phyloP scores from a whole-genome alignment of 2,113 vertebrate genomes.

The Meles meles region DNA sequence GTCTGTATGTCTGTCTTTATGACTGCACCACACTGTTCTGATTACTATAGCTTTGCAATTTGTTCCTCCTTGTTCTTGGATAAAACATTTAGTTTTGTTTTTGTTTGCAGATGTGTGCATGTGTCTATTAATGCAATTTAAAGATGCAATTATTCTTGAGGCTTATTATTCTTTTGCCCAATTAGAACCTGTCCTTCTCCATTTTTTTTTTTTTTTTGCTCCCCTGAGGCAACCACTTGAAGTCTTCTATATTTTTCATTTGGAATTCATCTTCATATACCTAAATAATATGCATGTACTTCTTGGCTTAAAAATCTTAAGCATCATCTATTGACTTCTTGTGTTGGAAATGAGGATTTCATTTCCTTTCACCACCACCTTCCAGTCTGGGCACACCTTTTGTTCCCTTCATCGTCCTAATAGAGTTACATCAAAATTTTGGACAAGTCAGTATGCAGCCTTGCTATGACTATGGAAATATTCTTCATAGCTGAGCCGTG shows the following conservation, averaged over 20 bases:
- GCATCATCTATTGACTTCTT: background rate
- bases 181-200: background rate
- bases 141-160: background rate
- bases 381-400: background rate
- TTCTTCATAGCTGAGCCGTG: background rate
- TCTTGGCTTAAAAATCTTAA: background rate
- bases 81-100: background rate
- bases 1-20: background rate
- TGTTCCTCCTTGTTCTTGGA: background rate
- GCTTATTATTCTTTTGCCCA: background rate
- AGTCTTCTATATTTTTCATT: background rate
- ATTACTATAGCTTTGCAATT: background rate
- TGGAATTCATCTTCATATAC: background rate
- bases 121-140: background rate
- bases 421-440: background rate
- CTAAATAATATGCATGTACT: background rate
- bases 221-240: background rate
- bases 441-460: background rate
- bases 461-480: background rate
- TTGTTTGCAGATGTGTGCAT: background rate
- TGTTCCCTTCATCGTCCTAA: background rate
- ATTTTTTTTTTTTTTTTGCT: background rate
- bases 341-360: background rate
- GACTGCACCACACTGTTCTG: background rate
- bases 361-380: background rate